phyloP scores from a whole-genome alignment of 1,140 invertebrate genomes.

The Eueides isabella region DNA sequence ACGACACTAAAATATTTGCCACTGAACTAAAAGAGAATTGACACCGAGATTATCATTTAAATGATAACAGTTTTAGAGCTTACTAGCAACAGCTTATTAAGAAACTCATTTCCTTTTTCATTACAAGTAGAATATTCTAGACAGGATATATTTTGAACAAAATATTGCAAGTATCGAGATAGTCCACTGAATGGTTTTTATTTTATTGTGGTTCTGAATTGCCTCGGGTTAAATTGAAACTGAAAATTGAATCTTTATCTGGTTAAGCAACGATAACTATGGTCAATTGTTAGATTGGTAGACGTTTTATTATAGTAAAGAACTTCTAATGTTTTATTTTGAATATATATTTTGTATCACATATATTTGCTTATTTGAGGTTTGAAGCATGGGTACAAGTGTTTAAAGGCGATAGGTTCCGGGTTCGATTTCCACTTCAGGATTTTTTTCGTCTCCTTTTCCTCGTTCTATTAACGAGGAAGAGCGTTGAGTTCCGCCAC shows the following conservation, averaged over 20 bases:
- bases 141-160: conserved; percentile 21
- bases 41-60: neutral
- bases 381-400: no score
- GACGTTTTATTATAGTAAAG: neutral
- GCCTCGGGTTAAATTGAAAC: conserved; percentile 8
- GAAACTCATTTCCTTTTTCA: conserved; percentile 34
- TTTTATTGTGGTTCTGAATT: conserved; percentile 4
- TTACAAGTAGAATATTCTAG: conserved; percentile 22
- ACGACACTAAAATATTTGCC: no score
- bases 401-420: no score
- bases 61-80: neutral
- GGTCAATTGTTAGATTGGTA: neutral
- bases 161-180: conserved; percentile 15
- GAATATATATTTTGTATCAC: no score
- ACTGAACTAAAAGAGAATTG: neutral
- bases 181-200: conserved; percentile 3
- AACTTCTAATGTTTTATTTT: neutral
- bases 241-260: conserved; percentile 7
- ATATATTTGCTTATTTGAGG: no score
- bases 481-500: no score
- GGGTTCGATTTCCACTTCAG: no score
- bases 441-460: no score
- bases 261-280: conserved; percentile 3
- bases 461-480: no score
- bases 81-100: conserved; percentile 12